Evolutionary conservation across 2,797 vertebrate genomes (phyloP), one percentile per base, ranked within the genome.

Genomic region (Choloepus didactylus): DNA sequence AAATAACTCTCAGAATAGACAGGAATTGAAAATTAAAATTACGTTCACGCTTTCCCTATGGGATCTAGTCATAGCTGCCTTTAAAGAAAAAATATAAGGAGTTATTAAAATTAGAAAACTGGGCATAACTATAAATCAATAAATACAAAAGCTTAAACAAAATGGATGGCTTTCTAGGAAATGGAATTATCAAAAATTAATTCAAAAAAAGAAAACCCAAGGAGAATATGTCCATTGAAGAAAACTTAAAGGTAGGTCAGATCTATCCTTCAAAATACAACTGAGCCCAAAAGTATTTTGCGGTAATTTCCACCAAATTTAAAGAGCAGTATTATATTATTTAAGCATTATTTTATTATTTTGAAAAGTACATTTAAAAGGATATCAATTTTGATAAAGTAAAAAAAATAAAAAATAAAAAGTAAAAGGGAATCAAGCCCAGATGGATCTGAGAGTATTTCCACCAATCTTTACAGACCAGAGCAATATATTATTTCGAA

Each of bases 71-170:
- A 77, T 6, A 89, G 19, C 3, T 69, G 60, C 66, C 69, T n/a
- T 92, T 88, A 35, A 81, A 69, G 29, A 75, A 29, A 91, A 54
- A 72, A 44, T 19, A 91, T 0, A 38, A 51, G 9, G 25, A 77
- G 15, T 38, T 67, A 87, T 59, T 90, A 93, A 90, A 92, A 67
- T 89, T n/a, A 59, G 35, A 92, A 93, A 89, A 89, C 2, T 44
- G 18, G 70, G 25, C 14, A 79, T 3, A 77, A 38, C 5, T 89
- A 69, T 59, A 51, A 41, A 72, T 84, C 56, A 85, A 70, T n/a
- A 88, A 60, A 89, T 41, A 31, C 7, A 46, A 76, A 96, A 76
- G 8, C 59, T 14, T 77, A 66, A 87, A 77, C 35, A 77, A 83
- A 93, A 91, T 5, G 11, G 18, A 46, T 60, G 0, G 6, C 76